Conservation (phyloP, 2,888 invertebrate species). For the Chironomus riparius region DNA sequence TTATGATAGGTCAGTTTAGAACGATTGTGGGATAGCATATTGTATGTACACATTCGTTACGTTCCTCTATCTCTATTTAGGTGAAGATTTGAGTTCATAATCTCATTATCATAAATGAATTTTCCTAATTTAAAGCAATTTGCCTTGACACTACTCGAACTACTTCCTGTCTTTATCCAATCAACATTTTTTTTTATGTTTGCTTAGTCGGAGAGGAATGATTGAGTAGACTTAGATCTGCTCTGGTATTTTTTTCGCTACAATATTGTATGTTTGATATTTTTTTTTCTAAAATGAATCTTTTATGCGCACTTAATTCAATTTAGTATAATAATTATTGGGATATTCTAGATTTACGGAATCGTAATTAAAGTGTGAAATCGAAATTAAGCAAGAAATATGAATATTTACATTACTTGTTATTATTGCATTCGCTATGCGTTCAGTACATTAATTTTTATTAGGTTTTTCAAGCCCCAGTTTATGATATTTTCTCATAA, state of each 20-base stretch:
- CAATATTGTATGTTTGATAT: too few species aligned
- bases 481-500: neutral
- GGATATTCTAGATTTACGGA: too few species aligned
- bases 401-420: neutral
- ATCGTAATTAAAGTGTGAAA: too few species aligned
- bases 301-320: too few species aligned
- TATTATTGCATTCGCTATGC: neutral
- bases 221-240: too few species aligned
- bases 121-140: slow-evolving; percentile 6
- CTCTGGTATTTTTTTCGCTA: too few species aligned
- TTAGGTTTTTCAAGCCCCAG: neutral
- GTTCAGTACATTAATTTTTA: neutral
- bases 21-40: too few species aligned
- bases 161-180: slow-evolving; percentile 21
- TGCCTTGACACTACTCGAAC: neutral
- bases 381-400: too few species aligned
- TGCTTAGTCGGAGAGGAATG: neutral
- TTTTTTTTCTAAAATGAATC: too few species aligned
- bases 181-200: neutral
- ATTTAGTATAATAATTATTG: too few species aligned
- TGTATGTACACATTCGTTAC: too few species aligned
- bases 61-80: too few species aligned
- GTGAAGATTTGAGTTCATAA: neutral
- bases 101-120: slow-evolving; percentile 11
- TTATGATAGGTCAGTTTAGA: neutral